These are phyloP conservation scores for Thunnus albacares DNA, from an alignment of 2,797 vertebrate species.

Conservation along the genomic window DNA sequence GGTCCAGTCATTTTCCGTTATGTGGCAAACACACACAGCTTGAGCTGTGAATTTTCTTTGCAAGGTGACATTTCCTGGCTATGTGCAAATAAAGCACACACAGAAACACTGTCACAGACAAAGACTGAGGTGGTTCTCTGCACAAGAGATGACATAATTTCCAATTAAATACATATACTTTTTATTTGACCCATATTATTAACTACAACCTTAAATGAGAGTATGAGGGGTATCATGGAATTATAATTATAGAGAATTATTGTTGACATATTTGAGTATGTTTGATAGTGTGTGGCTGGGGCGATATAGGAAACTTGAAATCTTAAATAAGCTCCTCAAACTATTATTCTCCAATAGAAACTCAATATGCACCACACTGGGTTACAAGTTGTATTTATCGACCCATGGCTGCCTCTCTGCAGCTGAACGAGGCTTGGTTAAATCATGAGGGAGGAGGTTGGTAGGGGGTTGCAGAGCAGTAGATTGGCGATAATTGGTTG, in stretches of 20 bases:
- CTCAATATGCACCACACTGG: slow-evolving; percentile 79
- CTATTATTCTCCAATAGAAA: slow-evolving; percentile 68
- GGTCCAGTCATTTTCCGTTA: slow-evolving; percentile 82
- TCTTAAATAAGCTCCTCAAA: slow-evolving; percentile 58
- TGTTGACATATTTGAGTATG: slow-evolving; percentile 1
- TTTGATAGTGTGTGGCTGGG: slow-evolving; percentile 29
- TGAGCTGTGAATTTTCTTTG: slow-evolving; percentile 85
- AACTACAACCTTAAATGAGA: neutral
- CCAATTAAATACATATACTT: neutral
- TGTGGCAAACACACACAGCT: slow-evolving; percentile 85
- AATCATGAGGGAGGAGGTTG: slow-evolving; percentile 72
- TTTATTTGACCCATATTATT: too few relatives aligned
- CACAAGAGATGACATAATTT: slow-evolving; percentile 47
- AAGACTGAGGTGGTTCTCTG: slow-evolving; percentile 49
- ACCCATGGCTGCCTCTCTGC: slow-evolving; percentile 60
- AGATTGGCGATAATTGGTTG: slow-evolving; percentile 84
- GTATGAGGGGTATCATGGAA: neutral
- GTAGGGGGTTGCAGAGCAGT: slow-evolving; percentile 69
- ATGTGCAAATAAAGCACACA: slow-evolving; percentile 77
- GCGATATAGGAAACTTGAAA: slow-evolving; percentile 25
- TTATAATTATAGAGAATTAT: neutral
- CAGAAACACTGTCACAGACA: slow-evolving; percentile 69
- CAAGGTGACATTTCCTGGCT: slow-evolving; percentile 84
- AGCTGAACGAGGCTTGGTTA: slow-evolving; percentile 67
- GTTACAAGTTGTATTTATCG: slow-evolving; percentile 73